phyloP scores from a whole-genome alignment of 1,140 invertebrate species.

The Drosophila arawakana region DNA sequence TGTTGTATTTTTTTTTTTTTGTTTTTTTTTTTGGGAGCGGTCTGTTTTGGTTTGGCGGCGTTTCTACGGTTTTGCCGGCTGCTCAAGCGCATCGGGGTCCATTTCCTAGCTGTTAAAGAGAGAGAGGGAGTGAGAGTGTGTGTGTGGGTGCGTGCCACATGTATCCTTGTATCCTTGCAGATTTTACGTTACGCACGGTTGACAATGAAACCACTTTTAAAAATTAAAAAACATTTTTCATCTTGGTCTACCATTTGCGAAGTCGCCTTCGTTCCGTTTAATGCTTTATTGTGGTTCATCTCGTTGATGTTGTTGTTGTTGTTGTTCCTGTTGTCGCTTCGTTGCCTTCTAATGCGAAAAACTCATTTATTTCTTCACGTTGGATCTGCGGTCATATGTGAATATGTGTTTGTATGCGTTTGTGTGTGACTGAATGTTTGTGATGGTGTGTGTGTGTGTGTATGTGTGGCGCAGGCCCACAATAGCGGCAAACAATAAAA shows the following conservation, averaged over 20 bases:
- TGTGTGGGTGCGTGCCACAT: slow-evolving; percentile 24
- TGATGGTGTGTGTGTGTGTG: slow-evolving; percentile 11
- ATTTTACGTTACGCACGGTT: slow-evolving; percentile 82
- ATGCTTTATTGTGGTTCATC: slow-evolving; percentile 52
- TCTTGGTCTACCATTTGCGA: slow-evolving; percentile 75
- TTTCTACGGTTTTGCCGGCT: slow-evolving; percentile 52
- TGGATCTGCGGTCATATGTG: slow-evolving; percentile 77
- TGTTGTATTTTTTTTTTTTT: slow-evolving; percentile 3
- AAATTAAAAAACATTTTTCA: slow-evolving; percentile 85
- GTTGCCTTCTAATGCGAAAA: slow-evolving; percentile 80
- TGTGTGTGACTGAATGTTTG: neutral
- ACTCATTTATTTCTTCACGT: slow-evolving; percentile 81
- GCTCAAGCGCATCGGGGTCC: slow-evolving; percentile 73
- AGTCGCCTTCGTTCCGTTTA: slow-evolving; percentile 56
- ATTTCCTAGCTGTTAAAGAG: slow-evolving; percentile 56
- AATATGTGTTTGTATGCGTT: slow-evolving; percentile 1
- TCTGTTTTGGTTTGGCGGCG: slow-evolving; percentile 1
- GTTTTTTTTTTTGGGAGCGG: no score
- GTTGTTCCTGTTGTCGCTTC: slow-evolving; percentile 70
- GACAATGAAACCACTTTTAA: slow-evolving; percentile 84
- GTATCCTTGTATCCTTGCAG: slow-evolving; percentile 77
- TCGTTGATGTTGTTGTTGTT: slow-evolving; percentile 32
- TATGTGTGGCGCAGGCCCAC: slow-evolving; percentile 18
- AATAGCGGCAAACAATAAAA: slow-evolving; percentile 55
- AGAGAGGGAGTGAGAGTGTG: slow-evolving; percentile 16